Evolutionary conservation across 2,113 vertebrate species (phyloP).

Genomic region (cattle (Bos taurus)): DNA sequence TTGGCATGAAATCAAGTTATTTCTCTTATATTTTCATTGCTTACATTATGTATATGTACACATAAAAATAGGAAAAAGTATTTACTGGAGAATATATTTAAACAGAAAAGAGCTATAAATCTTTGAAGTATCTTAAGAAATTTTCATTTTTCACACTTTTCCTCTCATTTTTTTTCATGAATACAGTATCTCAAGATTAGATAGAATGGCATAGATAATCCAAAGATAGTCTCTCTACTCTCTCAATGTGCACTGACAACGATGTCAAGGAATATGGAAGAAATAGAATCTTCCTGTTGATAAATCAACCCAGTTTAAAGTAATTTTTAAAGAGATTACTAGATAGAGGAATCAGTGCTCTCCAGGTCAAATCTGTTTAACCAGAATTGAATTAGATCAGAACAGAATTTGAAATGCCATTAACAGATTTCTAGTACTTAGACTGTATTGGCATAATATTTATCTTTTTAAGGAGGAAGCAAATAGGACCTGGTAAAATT

Average conservation of each 20-base stretch:
- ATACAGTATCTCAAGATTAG: background rate
- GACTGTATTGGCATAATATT: constrained; percentile 49
- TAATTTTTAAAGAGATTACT: background rate
- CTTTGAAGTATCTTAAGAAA: background rate
- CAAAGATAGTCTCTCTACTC: constrained; percentile 21
- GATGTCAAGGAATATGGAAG: background rate
- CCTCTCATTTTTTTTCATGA: background rate
- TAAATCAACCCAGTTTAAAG: background rate
- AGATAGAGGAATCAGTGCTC: constrained; percentile 36
- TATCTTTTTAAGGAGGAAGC: constrained; percentile 57
- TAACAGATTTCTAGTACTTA: constrained; percentile 34
- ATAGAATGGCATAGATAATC: background rate
- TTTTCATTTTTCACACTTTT: constrained; percentile 7
- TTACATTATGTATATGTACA: background rate
- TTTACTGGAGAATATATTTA: background rate
- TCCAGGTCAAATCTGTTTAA: constrained; percentile 48
- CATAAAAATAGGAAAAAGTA: background rate
- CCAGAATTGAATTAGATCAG: constrained; percentile 21
- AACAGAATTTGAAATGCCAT: constrained; percentile 21
- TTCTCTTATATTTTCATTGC: background rate
- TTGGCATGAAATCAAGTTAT: background rate
- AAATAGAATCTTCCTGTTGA: constrained; percentile 21
- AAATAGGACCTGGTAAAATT: background rate
- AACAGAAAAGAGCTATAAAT: background rate
- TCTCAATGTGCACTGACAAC: background rate